phyloP scores from a whole-genome alignment of 2,113 vertebrate species.

The Corythornis madagascariensis region DNA sequence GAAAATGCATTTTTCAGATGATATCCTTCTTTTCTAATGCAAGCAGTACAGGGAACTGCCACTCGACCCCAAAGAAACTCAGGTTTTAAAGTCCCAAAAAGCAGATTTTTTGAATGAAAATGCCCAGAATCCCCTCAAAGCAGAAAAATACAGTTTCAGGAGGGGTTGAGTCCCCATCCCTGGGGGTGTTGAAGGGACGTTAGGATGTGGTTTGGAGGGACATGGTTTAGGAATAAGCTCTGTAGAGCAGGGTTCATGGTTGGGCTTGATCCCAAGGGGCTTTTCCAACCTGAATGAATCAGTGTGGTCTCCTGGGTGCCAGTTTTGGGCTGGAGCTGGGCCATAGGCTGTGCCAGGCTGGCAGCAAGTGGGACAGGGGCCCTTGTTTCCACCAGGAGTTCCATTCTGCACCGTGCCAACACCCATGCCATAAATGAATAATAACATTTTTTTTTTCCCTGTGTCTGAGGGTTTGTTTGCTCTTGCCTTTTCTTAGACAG shows the following conservation, averaged over 20 bases:
- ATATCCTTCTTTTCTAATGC: background rate
- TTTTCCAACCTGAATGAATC: too few species aligned
- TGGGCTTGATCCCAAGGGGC: too few species aligned
- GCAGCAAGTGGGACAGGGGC: fast-evolving
- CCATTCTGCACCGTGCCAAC: background rate
- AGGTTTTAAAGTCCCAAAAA: background rate
- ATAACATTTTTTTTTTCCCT: background rate
- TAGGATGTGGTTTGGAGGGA: too few species aligned
- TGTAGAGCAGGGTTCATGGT: too few species aligned
- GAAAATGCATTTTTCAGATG: background rate
- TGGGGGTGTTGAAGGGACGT: too few species aligned
- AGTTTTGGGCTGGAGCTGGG: background rate
- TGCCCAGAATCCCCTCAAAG: background rate
- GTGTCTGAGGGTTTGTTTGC: slow-evolving; percentile 31
- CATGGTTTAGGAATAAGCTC: too few species aligned
- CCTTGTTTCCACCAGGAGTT: fast-evolving
- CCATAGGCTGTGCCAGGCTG: background rate
- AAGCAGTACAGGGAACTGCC: background rate
- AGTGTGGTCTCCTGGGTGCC: background rate
- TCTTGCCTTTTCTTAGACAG: slow-evolving; percentile 13
- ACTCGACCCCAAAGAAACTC: background rate
- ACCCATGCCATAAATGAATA: background rate
- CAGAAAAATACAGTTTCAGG: background rate
- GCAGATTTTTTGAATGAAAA: background rate
- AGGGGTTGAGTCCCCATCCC: too few species aligned